phyloP scores from a whole-genome alignment of 2,888 invertebrate genomes.

The Zygaena filipendulae region DNA sequence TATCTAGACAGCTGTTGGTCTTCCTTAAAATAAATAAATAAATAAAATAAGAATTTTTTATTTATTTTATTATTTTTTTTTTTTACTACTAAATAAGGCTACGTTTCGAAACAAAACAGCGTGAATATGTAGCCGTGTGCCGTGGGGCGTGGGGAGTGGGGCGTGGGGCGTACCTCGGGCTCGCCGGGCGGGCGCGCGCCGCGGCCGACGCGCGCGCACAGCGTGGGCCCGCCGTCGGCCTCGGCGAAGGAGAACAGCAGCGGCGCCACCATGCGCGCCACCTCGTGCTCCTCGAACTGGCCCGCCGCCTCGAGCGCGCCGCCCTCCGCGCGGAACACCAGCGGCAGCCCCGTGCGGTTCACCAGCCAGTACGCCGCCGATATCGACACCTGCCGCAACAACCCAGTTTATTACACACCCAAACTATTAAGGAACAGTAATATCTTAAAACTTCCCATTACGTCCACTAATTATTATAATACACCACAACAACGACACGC shows the following conservation, averaged over 20 bases:
- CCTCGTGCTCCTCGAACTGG: slow-evolving; percentile 95
- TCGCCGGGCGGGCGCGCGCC: slow-evolving; percentile 61
- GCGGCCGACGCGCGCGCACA: slow-evolving; percentile 81
- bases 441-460: not conserved
- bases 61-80: too few species aligned
- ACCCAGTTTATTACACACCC: too few species aligned
- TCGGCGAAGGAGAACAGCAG: slow-evolving; percentile 94
- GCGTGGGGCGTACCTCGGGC: slow-evolving; percentile 40
- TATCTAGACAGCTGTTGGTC: too few species aligned
- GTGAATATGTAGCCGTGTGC: too few species aligned
- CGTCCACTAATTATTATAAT: not conserved
- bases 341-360: slow-evolving; percentile 95
- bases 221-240: slow-evolving; percentile 83
- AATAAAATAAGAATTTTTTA: too few species aligned
- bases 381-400: slow-evolving; percentile 70
- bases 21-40: too few species aligned
- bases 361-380: slow-evolving; percentile 95
- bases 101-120: too few species aligned
- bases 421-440: too few species aligned
- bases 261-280: slow-evolving; percentile 91
- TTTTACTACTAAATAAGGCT: too few species aligned
- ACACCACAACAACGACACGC: not conserved
- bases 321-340: slow-evolving; percentile 94
- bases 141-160: too few species aligned
- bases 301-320: slow-evolving; percentile 82